Base-by-base conservation (phyloP, 1,140 invertebrate species). In the Philaenus spumarius region DNA sequence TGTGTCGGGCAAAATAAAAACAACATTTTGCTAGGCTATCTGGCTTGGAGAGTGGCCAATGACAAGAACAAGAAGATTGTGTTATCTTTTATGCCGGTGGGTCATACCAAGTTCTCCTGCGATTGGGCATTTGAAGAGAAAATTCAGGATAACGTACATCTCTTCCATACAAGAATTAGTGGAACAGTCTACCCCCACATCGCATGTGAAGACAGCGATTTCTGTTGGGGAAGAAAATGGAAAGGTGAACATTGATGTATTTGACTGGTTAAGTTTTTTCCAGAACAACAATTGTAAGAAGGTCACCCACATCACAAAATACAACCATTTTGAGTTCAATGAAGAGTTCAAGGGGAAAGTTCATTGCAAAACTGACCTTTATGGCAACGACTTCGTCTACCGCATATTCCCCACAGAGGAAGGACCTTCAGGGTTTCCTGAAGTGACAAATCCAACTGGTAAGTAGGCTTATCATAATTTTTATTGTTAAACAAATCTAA, bases 1-100 rank as follows among this genome's bases (percentile, higher is more conserved):
- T n/a, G n/a, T n/a, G 42, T 46, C 7, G 62, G 42, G n/a, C 62
- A 63, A 26, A 63, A 63, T 34, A 63, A 59, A 40, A 61, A 63
- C 17, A 55, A 55, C 15, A 55, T 55, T 43, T 14, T 55, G 5
- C 12, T 55, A 6, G 54, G 40, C 19, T 55, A 55, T 15, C 23
- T 55, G 22, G 54, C 54, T 20, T 55, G 40, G 54, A 42, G 54
- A 14, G n/a, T 55, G 2, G 12, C 15, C 20, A 43, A 55, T 19
- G 40, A 24, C 12, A 51, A 22, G 17, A 55, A 43, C 23, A 56
- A 56, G 15, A 42, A 56, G 30, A 46, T 56, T 19, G 30, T 46
- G 11, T 30, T 46, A n/a, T n/a, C n/a, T n/a, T n/a, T n/a, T n/a
- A n/a, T n/a, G n/a, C n/a, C n/a, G n/a, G n/a, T n/a, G n/a, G 58